These are phyloP conservation scores for Hyposoter didymator DNA, from an alignment of 2,888 invertebrate genomes.

Conservation along the genomic window DNA sequence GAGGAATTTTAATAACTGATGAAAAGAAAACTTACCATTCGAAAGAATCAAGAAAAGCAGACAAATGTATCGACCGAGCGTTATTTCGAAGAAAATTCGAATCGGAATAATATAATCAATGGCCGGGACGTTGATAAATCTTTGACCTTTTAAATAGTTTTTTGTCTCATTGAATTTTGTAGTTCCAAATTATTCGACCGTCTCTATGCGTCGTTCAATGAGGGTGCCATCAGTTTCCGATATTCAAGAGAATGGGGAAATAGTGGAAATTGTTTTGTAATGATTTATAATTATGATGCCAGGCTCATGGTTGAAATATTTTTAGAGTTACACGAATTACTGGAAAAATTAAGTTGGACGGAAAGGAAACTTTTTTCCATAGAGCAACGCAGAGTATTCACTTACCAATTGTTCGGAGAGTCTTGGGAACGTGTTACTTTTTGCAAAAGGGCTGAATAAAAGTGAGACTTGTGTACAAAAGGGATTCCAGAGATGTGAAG, in stretches of 20 bases:
- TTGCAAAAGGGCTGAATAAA: constrained; percentile 24
- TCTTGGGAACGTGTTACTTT: constrained; percentile 45
- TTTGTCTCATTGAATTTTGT: not conserved
- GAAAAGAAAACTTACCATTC: not conserved
- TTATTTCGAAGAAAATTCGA: not conserved
- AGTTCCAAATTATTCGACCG: too few species aligned
- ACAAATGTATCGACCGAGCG: not conserved
- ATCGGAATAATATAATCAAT: too few species aligned
- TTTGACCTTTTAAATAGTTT: not conserved
- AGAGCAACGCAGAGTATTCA: constrained; percentile 13
- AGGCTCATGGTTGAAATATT: not conserved
- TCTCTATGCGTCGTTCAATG: too few species aligned
- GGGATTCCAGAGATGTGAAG: constrained; percentile 8
- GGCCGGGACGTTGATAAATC: not conserved
- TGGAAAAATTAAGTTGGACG: not conserved
- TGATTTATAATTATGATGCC: not conserved
- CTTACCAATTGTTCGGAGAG: constrained; percentile 35
- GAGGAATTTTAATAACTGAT: not conserved
- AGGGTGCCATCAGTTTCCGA: not conserved
- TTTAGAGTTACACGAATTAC: not conserved
- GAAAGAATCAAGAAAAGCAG: not conserved
- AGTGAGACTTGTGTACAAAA: constrained; percentile 17
- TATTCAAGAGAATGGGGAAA: not conserved
- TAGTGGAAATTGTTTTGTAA: not conserved
- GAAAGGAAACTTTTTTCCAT: constrained; percentile 12